Conservation (phyloP, 2,113 vertebrate species). For the Glareola pratincola region DNA sequence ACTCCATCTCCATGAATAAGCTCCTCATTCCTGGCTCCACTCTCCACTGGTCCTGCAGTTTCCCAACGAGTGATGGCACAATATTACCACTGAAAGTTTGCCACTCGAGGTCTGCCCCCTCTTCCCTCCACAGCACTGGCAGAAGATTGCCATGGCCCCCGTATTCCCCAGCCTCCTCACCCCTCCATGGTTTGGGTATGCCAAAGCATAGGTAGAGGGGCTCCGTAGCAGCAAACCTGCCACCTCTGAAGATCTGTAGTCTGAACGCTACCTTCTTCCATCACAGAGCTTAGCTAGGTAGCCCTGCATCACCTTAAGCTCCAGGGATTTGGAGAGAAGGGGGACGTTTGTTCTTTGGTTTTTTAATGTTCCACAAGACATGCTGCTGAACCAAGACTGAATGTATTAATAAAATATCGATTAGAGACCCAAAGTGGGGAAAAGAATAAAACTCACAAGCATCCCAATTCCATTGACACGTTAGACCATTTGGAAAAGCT, state of each 20-base stretch:
- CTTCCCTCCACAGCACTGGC: background rate
- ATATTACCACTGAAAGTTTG: background rate
- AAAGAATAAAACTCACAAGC: constrained; percentile 15
- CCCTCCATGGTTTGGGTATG: accelerated
- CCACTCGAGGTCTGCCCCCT: background rate
- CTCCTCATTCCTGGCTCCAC: constrained; percentile 68
- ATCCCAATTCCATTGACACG: background rate
- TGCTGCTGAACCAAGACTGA: background rate
- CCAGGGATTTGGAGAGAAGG: background rate
- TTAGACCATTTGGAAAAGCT: constrained; percentile 22
- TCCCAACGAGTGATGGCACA: constrained; percentile 38
- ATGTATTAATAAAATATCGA: constrained; percentile 12
- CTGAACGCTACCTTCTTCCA: background rate
- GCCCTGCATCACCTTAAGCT: background rate
- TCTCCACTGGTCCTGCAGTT: constrained; percentile 50
- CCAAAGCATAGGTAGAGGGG: background rate
- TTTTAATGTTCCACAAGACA: background rate
- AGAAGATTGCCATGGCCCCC: background rate
- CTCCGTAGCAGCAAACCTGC: background rate
- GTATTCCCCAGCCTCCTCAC: background rate
- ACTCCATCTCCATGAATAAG: constrained; percentile 39
- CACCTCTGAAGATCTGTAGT: background rate
- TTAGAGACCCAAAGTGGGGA: background rate
- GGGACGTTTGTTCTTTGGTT: background rate
- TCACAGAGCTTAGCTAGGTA: background rate